Conservation (phyloP, 64 coral and sea anemone species). For the Pachyseris speciosa region DNA sequence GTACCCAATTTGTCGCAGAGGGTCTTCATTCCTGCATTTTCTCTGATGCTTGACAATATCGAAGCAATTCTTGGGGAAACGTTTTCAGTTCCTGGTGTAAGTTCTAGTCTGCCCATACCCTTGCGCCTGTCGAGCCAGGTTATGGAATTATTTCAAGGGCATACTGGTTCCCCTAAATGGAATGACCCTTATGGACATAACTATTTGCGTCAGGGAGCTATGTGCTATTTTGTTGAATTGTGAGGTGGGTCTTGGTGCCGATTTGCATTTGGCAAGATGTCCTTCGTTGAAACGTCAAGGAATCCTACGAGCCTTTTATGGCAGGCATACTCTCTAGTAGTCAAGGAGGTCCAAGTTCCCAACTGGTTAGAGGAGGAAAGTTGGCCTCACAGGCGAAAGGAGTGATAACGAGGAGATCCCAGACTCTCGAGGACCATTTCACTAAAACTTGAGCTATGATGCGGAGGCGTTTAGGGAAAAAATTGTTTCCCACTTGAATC, state of each 20-base stretch:
- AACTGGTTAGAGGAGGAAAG: not conserved
- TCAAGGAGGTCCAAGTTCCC: not conserved
- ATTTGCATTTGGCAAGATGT: slow-evolving; percentile 53
- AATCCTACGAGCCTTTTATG: not conserved
- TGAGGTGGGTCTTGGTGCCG: slow-evolving; percentile 26
- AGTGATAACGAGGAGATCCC: not conserved
- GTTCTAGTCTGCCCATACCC: slow-evolving; percentile 12
- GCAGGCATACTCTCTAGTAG: not conserved
- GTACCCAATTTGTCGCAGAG: not conserved
- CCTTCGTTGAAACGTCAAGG: slow-evolving; percentile 26
- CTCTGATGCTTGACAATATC: not conserved
- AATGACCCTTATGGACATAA: not conserved
- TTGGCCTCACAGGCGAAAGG: not conserved
- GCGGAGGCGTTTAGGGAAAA: not conserved
- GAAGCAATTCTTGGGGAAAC: slow-evolving; percentile 2
- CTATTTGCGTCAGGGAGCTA: slow-evolving; percentile 31
- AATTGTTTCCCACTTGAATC: not conserved
- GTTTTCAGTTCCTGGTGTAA: slow-evolving; percentile 1
- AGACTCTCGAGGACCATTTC: not conserved
- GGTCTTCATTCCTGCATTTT: not conserved
- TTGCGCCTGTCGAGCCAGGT: slow-evolving; percentile 29
- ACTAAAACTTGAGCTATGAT: not conserved
- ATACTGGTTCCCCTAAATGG: not conserved
- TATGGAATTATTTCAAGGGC: slow-evolving; percentile 28
- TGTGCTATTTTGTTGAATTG: slow-evolving; percentile 51